Evolutionary conservation across 2,113 vertebrate genomes (phyloP), one percentile per base, ranked within the genome.

Genomic region (Malurus elegans): DNA sequence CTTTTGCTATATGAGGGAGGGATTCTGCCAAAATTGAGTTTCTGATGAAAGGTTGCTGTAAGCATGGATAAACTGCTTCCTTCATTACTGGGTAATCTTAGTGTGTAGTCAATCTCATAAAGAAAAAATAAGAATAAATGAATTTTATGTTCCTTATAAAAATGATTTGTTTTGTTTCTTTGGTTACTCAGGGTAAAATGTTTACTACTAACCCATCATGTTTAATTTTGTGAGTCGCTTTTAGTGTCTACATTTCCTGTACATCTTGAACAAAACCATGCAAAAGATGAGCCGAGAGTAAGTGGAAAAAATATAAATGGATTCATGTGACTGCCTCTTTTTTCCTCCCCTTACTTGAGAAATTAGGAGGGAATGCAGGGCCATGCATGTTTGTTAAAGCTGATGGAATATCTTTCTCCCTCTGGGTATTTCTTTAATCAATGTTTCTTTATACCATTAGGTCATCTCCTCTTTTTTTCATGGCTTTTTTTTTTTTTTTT

Each of bases 401-500:
- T 17, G 81, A 90, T 70, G 86, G 44, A 85, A 51, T 75, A 75
- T 51, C 71, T 62, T 64, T 65, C 23, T 54, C 44, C 85, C 94
- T 75, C 79, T 45, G 95, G 82, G 47, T 80, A 86, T 79, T 95
- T 96, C 88, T 96, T 96, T 95, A 86, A 96, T 97, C 90, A 94
- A 74, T 86, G 84, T 92, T 91, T 90, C 90, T 83, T 92, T 94
- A 86, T 95, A 80, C 70, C 56, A 92, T 96, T 95, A 96, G 79
- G 44, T 95, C 93, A 93, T 94, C 88, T 89, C 79, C 36, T 89
- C 28, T 87, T 95, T 88, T 88, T 69, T 54, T 53, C 24, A 51
- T 54, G 38, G 24, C 32, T 28, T 69, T 69, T 86, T 44, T 32
- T 3, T 14, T 14, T 72, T 80, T n/a, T 6, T 31, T 24, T 76